Conservation (phyloP, 2,797 vertebrate genomes). For the Serranus cabrilla region DNA sequence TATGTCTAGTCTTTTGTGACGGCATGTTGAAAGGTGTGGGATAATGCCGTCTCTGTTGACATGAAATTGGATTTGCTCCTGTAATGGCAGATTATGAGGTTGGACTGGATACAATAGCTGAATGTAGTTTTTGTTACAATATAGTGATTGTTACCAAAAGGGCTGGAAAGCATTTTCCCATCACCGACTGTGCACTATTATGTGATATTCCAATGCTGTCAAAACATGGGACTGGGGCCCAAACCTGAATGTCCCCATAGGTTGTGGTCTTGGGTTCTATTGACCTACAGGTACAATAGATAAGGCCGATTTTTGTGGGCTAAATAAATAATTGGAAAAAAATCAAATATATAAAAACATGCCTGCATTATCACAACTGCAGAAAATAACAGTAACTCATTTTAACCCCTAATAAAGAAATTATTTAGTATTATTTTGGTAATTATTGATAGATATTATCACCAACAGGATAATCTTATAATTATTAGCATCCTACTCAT, state of each 20-base stretch:
- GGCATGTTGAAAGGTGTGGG: conserved; percentile 41
- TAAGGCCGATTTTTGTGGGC: not conserved
- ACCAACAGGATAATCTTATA: not conserved
- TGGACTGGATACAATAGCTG: conserved; percentile 40
- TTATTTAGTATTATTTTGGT: not conserved
- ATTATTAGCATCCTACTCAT: not conserved
- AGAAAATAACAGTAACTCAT: no score
- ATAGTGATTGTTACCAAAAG: conserved; percentile 15
- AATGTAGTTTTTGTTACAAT: conserved; percentile 43
- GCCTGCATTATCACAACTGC: no score
- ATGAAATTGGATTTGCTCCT: conserved; percentile 55
- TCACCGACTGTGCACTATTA: not conserved
- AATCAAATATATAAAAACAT: not conserved
- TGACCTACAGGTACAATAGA: not conserved
- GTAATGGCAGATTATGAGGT: conserved; percentile 52
- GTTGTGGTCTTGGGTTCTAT: not conserved
- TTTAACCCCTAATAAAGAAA: not conserved
- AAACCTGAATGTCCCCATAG: not conserved
- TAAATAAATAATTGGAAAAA: not conserved
- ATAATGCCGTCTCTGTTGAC: conserved; percentile 51
- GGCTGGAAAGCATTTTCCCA: conserved; percentile 9
- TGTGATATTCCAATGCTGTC: conserved; percentile 10
- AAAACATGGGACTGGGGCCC: not conserved
- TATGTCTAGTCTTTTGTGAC: conserved; percentile 40
- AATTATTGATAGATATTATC: not conserved